Percentiles rank a stretch among this genome's conserved stretches.
Conservation (phyloP, 1,140 invertebrate genomes). For the Diprion similis region DNA sequence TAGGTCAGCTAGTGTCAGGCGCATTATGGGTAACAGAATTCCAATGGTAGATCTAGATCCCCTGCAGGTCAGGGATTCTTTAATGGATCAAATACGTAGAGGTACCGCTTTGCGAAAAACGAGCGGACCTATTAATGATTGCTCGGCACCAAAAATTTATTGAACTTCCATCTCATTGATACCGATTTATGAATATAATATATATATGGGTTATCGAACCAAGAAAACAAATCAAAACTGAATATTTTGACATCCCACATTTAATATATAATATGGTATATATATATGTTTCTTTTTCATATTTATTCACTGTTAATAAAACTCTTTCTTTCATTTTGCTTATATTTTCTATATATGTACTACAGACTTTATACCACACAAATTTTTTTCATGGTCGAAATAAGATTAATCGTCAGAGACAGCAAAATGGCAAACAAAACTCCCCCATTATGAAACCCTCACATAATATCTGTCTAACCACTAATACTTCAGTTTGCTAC, state of each 20-base stretch:
- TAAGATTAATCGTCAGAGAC: no score
- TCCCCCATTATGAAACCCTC: no score
- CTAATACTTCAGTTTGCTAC: no score
- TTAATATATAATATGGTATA: not conserved
- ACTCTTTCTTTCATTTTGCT: not conserved
- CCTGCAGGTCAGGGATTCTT: constrained; percentile 65
- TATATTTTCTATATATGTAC: no score
- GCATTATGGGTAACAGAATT: constrained; percentile 63
- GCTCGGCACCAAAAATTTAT: constrained; percentile 75
- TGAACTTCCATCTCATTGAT: constrained; percentile 44
- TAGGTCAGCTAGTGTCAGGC: constrained; percentile 74
- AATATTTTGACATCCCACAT: not conserved
- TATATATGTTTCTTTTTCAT: not conserved
- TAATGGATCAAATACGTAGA: constrained; percentile 91
- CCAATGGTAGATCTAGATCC: constrained; percentile 61
- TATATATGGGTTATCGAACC: not conserved
- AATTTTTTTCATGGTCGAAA: no score
- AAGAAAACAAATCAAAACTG: not conserved
- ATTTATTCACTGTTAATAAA: not conserved
- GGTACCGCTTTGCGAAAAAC: constrained; percentile 80
- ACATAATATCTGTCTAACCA: no score
- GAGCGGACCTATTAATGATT: constrained; percentile 66
- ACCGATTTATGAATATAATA: not conserved
- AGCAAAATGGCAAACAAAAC: no score
- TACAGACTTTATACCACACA: no score